These are phyloP conservation scores for Craseonycteris thonglongyai DNA, from an alignment of 2,113 vertebrate species.

Conservation along the genomic window DNA sequence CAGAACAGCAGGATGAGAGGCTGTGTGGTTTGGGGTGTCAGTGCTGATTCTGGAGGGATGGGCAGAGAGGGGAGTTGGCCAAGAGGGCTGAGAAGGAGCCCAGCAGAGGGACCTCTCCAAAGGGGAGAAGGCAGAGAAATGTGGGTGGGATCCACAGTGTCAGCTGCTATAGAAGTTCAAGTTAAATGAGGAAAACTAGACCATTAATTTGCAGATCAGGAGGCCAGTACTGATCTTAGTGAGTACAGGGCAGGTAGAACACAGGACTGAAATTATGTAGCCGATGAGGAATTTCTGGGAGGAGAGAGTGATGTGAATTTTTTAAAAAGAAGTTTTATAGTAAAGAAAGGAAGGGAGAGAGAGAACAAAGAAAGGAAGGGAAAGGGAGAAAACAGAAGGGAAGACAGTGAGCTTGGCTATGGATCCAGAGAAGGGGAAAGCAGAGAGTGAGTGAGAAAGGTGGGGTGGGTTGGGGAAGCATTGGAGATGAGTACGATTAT, in stretches of 20 bases:
- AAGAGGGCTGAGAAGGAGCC: neutral
- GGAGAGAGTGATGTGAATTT: neutral
- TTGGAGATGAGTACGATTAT: rapidly evolving
- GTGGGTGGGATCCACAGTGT: neutral
- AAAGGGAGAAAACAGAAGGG: neutral
- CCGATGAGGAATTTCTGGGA: neutral
- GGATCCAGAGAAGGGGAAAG: neutral
- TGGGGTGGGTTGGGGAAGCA: neutral
- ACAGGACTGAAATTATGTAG: neutral
- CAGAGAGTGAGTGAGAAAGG: neutral
- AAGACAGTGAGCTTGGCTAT: neutral
- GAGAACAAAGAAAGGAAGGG: neutral
- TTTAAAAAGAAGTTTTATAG: neutral
- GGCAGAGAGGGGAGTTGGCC: neutral
- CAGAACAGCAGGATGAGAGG: neutral
- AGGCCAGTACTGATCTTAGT: neutral
- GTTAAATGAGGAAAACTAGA: neutral
- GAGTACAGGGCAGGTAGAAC: neutral
- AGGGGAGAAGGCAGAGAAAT: neutral
- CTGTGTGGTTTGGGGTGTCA: neutral
- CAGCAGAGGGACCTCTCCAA: neutral
- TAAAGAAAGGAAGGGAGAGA: neutral
- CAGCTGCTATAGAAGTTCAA: neutral
- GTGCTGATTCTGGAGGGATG: neutral
- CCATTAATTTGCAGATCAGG: neutral